Evolutionary conservation across 1,140 invertebrate species (phyloP), one percentile per base, ranked within the genome.

Genomic region (Branchinecta lindahli): DNA sequence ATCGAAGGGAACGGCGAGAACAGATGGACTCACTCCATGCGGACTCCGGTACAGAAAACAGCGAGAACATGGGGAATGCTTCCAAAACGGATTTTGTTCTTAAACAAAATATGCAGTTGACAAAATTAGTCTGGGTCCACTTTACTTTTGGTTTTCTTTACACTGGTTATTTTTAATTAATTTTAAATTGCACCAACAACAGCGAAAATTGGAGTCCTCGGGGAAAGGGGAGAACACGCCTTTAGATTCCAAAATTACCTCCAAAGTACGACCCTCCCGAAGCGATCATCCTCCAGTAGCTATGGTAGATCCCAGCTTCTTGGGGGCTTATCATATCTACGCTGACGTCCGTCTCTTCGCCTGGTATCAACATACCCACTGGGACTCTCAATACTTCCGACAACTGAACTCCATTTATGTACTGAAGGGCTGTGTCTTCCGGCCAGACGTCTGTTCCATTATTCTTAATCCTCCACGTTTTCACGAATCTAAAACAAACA

Each of bases 241-340:
- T 46, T 45, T 10, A 12, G 18, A 15, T 12, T 61, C 52, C 18
- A 61, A 61, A 61, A 61, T 61, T 61, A 90, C 89, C 89, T 80
- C 91, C 91, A 84, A 93, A 93, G 77, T 86, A 89, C 71, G 85
- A 82, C 69, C 90, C 91, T 73, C 84, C 85, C 33, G 87, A 80
- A 67, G 89, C 90, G 75, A 83, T 85, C 83, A 93, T 84, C 72
- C 90, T 84, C 90, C 90, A 94, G 80, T 89, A 87, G 78, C 87
- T 85, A 74, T 89, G 85, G 76, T 89, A 90, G n/a, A 85, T 83
- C 10, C 90, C 90, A 70, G 85, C 80, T 68, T 80, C 75, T 44
- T 81, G 74, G 20, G 91, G 89, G 78, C 87, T 88, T 8, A 79
- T 79, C 81, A 91, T 85, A 70, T 85, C 81, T 21, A 91, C 82